Conservation (phyloP, 2,797 vertebrate species). For the Steatocranus sp. region DNA sequence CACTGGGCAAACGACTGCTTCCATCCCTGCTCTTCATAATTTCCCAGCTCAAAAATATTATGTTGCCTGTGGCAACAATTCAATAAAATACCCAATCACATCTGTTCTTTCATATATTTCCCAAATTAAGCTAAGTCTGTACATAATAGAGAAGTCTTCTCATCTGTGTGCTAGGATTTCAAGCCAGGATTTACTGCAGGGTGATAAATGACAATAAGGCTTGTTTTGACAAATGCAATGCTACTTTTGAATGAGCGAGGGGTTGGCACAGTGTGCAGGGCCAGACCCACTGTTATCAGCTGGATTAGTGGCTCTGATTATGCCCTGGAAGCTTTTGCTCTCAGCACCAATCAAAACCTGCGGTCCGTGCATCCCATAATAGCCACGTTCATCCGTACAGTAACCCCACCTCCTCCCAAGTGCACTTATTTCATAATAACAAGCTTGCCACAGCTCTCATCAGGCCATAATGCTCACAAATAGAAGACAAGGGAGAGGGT, state of each 20-base stretch:
- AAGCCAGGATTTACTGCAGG: constrained; percentile 63
- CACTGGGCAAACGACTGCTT: constrained; percentile 15
- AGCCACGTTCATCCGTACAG: constrained; percentile 3
- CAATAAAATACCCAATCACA: constrained; percentile 75
- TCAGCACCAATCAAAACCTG: constrained; percentile 71
- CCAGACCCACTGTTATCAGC: constrained; percentile 70
- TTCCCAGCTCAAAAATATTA: constrained; percentile 75
- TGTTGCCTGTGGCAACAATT: constrained; percentile 77
- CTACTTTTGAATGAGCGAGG: constrained; percentile 69
- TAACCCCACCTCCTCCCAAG: constrained; percentile 48
- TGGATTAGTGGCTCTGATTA: constrained; percentile 78
- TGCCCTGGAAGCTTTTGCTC: constrained; percentile 68
- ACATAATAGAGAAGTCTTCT: constrained; percentile 51
- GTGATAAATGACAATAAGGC: constrained; percentile 75
- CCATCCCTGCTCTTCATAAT: constrained; percentile 60
- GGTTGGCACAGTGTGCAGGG: constrained; percentile 55
- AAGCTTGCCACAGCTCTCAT: constrained; percentile 78
- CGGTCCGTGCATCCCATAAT: constrained; percentile 46
- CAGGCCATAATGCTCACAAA: constrained; percentile 64
- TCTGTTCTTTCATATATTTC: constrained; percentile 70
- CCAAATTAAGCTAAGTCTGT: constrained; percentile 64
- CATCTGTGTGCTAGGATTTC: constrained; percentile 66
- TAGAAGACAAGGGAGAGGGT: constrained; percentile 51
- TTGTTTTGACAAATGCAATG: constrained; percentile 80
- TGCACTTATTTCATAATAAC: constrained; percentile 76